Percentiles rank a stretch among this genome's conserved stretches.
phyloP scores from a whole-genome alignment of 2,888 invertebrate species.

The Cistogaster globosa region DNA sequence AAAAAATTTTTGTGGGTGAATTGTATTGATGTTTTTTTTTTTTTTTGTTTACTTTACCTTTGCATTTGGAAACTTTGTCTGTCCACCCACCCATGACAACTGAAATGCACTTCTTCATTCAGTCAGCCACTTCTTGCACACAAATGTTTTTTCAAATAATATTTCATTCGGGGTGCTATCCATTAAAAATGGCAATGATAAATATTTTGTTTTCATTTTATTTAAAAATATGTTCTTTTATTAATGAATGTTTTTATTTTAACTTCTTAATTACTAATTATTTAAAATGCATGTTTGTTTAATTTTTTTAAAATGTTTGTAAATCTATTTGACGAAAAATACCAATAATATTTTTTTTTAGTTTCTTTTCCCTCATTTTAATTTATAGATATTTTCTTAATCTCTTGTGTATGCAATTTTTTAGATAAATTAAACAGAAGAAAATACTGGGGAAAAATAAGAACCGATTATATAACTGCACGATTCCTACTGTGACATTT shows the following conservation, averaged over 20 bases:
- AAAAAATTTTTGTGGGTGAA: constrained; percentile 40
- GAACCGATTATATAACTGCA: too few relatives aligned
- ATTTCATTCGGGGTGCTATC: constrained; percentile 62
- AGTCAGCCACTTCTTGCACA: background rate
- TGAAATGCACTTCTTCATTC: background rate
- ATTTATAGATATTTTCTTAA: too few relatives aligned
- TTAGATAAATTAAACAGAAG: too few relatives aligned
- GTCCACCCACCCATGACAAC: constrained; percentile 38
- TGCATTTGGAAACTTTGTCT: too few relatives aligned
- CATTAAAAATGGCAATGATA: constrained; percentile 75
- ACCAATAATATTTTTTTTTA: background rate
- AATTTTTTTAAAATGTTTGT: constrained; percentile 7
- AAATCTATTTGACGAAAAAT: background rate
- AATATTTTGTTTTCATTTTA: constrained; percentile 80
- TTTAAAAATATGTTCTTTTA: constrained; percentile 48
- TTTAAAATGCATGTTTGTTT: constrained; percentile 44
- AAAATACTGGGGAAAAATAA: too few relatives aligned
- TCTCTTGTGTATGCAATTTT: too few relatives aligned
- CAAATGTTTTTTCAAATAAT: constrained; percentile 19
- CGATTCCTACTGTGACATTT: too few relatives aligned
- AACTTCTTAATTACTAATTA: constrained; percentile 64
- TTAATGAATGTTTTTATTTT: constrained; percentile 59
- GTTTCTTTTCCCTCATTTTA: too few relatives aligned
- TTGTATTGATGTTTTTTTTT: constrained; percentile 1
- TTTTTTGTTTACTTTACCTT: background rate